These are phyloP conservation scores for Thomomys bottae DNA, from an alignment of 2,113 vertebrate species.

Conservation along the genomic window DNA sequence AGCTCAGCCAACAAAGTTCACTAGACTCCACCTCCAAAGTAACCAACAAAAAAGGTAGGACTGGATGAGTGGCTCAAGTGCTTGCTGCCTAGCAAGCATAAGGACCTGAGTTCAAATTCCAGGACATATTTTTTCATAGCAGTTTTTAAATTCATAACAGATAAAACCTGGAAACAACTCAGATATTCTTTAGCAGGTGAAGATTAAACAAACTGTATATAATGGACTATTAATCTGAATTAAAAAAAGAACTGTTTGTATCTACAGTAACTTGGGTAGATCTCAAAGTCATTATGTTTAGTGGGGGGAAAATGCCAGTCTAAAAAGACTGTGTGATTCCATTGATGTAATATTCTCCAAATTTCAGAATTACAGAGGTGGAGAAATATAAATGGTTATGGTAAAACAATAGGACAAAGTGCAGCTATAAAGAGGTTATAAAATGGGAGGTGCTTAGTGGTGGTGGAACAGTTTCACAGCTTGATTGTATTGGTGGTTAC, in stretches of 20 bases:
- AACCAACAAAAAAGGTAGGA: no score
- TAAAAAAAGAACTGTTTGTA: constrained; percentile 34
- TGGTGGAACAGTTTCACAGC: not conserved
- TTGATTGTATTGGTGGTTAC: constrained; percentile 4
- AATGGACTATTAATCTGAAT: not conserved
- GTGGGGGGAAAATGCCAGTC: not conserved
- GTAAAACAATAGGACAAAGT: not conserved
- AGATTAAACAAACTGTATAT: not conserved
- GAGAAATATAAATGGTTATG: constrained; percentile 36
- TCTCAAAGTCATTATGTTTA: constrained; percentile 50
- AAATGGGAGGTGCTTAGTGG: not conserved
- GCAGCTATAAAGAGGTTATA: not conserved
- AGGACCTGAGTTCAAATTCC: no score
- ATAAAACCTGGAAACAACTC: not conserved
- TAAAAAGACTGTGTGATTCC: constrained; percentile 38
- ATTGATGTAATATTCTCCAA: constrained; percentile 47
- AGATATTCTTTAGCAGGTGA: constrained; percentile 38
- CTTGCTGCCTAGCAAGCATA: no score
- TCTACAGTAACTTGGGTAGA: constrained; percentile 18
- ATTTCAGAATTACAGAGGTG: constrained; percentile 24
- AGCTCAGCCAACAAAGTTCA: no score
- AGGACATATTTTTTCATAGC: not conserved
- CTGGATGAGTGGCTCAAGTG: no score
- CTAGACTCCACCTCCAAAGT: no score
- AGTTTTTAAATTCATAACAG: constrained; percentile 15